These are phyloP conservation scores for Pseudeuparius sepicola DNA, from an alignment of 2,888 invertebrate genomes.

Conservation along the genomic window DNA sequence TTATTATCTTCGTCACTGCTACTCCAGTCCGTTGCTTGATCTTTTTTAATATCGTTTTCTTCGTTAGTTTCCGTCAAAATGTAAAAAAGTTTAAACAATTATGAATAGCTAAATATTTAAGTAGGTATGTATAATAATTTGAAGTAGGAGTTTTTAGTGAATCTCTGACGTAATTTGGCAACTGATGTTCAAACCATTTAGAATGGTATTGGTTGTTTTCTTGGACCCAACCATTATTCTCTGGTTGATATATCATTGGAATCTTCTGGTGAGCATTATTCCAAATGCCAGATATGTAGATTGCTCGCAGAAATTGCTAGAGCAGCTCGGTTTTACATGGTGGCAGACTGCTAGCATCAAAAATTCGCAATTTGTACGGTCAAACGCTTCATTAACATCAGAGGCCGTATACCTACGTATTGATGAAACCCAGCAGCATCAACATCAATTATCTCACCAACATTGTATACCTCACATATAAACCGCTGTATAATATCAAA, in stretches of 20 bases:
- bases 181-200: constrained; percentile 18
- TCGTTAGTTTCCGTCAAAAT: no score
- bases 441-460: constrained; percentile 25
- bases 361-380: constrained; percentile 13
- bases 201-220: constrained; percentile 13
- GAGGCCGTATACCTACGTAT: constrained; percentile 16
- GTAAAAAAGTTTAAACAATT: constrained; percentile 9
- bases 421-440: constrained; percentile 21
- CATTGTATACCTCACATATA: constrained; percentile 19
- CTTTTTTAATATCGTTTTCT: no score
- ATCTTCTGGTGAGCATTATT: constrained; percentile 14
- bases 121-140: constrained; percentile 13
- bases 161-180: constrained; percentile 16
- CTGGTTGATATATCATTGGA: constrained; percentile 12
- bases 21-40: no score
- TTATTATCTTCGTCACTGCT: no score
- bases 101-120: constrained; percentile 8
- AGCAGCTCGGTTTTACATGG: constrained; percentile 12
- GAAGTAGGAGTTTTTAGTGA: constrained; percentile 14
- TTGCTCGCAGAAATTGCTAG: constrained; percentile 13
- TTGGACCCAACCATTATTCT: constrained; percentile 11
- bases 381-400: constrained; percentile 11
- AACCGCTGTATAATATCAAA: constrained; percentile 14
- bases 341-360: constrained; percentile 14
- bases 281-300: constrained; percentile 14